Base-by-base conservation (phyloP, 92 coral and sea anemone species). In the Micromussa lordhowensis region DNA sequence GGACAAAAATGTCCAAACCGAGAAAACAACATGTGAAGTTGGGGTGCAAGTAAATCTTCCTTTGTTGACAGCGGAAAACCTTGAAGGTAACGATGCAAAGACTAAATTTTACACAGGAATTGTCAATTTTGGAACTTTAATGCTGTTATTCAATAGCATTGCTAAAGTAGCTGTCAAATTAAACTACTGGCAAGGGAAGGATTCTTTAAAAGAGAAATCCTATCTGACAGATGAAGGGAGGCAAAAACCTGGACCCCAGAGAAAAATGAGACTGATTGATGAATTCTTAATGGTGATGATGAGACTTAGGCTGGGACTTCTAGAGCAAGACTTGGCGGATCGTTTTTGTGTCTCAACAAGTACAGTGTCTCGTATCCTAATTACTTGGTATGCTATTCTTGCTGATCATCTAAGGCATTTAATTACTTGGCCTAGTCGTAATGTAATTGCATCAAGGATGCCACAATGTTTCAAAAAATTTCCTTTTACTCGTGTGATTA, bases 171-270 rank as follows among this genome's bases (percentile, higher is more conserved):
- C 82, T 75, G 84, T 73, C 13, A 83, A 83, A 63, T 48, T 83
- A 15, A 89, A 89, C 72, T 89, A 83, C 51, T 84, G 92, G 92
- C 76, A 84, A 72, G 92, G 89, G 28, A 77, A 84, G 88, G 81
- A 82, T 77, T 88, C 87, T 51, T 19, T 59, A 21, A 82, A 73
- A 35, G 83, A 73, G 40, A 82, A 82, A 74, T 29, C 55, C 35
- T 79, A 87, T 49, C 58, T 87, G 24, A 86, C 38, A 79, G 66
- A 87, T 80, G 79, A 87, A 78, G 82, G 34, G 57, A 63, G 77
- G 28, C 77, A 87, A 72, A 79, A 66, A 71, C 85, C 85, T 34
- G 90, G 90, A 68, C 57, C 77, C 24, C 74, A 77, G 44, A 73
- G 92, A 77, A 89, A 84, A 79, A 75, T 89, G 68, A 75, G 85